Conservation (phyloP, 2,888 invertebrate genomes). For the Lasioglossum villosulum region DNA sequence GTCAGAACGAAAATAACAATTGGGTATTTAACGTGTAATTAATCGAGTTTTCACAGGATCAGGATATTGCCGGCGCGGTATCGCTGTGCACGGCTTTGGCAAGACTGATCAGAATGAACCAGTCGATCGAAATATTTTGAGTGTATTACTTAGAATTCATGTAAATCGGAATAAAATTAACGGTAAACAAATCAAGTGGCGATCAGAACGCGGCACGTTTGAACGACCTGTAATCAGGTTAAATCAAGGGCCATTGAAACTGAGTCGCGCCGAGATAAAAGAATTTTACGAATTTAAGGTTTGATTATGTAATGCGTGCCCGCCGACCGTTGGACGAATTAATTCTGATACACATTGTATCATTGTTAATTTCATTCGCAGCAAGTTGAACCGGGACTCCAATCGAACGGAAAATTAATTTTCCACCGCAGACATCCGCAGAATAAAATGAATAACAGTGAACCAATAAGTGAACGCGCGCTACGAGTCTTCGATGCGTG, state of each 20-base stretch:
- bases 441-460: neutral
- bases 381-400: neutral
- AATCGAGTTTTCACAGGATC: conserved; percentile 17
- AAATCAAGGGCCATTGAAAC: neutral
- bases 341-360: neutral
- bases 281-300: neutral
- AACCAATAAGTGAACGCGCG: neutral
- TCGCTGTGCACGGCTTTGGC: neutral
- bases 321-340: neutral
- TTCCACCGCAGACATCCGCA: neutral
- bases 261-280: neutral
- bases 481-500: neutral
- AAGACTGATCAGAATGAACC: conserved; percentile 27
- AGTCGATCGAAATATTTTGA: conserved; percentile 51
- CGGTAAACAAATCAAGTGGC: conserved; percentile 18
- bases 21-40: conserved; percentile 28
- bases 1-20: neutral
- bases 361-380: neutral
- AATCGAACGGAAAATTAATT: conserved; percentile 10
- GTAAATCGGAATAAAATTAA: conserved; percentile 16
- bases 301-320: neutral
- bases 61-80: conserved; percentile 24
- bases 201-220: conserved; percentile 7
- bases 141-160: conserved; percentile 15
- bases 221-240: neutral